A percentile compares a stretch with the other conserved stretches of the same genome.
phyloP scores from a whole-genome alignment of 2,797 vertebrate species.

The Oreochromis grahami region DNA sequence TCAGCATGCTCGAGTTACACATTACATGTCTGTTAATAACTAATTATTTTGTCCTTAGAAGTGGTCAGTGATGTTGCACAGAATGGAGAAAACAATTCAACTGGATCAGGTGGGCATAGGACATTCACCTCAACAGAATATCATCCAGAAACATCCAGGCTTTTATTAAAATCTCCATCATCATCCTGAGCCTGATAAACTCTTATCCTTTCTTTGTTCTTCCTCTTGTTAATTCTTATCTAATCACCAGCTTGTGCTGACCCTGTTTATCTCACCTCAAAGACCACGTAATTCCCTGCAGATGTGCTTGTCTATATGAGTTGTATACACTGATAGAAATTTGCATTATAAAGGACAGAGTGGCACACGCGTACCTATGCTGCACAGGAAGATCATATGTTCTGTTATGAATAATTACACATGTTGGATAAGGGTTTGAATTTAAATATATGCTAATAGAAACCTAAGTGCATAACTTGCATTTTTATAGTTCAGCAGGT shows the following conservation, averaged over 20 bases:
- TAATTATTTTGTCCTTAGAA: constrained; percentile 29
- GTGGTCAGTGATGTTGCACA: constrained; percentile 15
- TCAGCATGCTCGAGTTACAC: not conserved
- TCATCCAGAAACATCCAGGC: not conserved
- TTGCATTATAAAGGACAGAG: constrained; percentile 18
- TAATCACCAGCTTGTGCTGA: not conserved
- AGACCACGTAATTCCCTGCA: not conserved
- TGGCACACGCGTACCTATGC: not conserved
- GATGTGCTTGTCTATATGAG: not conserved
- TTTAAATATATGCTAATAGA: constrained; percentile 27
- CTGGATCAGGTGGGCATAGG: constrained; percentile 15
- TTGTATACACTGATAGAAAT: not conserved
- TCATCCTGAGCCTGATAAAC: not conserved
- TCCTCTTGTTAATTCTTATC: not conserved
- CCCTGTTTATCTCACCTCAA: not conserved
- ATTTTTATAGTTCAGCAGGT: constrained; percentile 24
- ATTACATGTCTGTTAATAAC: not conserved
- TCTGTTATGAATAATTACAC: constrained; percentile 34
- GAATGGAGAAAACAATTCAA: constrained; percentile 37
- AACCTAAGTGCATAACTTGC: constrained; percentile 2
- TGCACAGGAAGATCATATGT: constrained; percentile 4
- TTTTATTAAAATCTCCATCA: not conserved
- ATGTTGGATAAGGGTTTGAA: not conserved
- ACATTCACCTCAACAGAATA: not conserved
- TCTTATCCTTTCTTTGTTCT: not conserved